phyloP scores from a whole-genome alignment of 2,797 vertebrate genomes.

The Crenichthys baileyi region DNA sequence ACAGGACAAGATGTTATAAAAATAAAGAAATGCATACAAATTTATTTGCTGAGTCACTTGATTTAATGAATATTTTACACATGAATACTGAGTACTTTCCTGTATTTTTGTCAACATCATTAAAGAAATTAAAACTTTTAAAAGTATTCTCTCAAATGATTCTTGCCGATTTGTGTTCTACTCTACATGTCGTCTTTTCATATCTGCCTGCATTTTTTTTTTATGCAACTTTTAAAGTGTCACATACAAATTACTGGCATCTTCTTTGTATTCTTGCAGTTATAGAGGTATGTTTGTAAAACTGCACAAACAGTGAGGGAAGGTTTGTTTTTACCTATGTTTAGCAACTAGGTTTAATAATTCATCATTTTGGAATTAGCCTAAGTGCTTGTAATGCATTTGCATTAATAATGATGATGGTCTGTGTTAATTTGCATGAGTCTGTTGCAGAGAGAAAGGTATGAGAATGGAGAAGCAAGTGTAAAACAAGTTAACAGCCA shows the following conservation, averaged over 20 bases:
- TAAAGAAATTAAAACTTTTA: slow-evolving; percentile 71
- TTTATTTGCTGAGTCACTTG: slow-evolving; percentile 62
- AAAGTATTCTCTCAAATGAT: slow-evolving; percentile 30
- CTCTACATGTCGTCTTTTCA: not conserved
- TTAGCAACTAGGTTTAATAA: slow-evolving; percentile 55
- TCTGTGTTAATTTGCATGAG: slow-evolving; percentile 9
- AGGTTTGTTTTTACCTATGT: slow-evolving; percentile 18
- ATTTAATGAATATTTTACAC: slow-evolving; percentile 71
- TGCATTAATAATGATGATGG: slow-evolving; percentile 60
- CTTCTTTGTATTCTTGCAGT: not conserved
- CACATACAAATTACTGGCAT: not conserved
- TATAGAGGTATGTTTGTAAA: slow-evolving; percentile 28
- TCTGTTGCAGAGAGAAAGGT: not conserved
- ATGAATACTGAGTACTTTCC: slow-evolving; percentile 68
- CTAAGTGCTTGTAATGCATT: slow-evolving; percentile 49
- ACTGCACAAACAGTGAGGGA: slow-evolving; percentile 38
- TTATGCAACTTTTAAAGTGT: not conserved
- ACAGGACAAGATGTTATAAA: slow-evolving; percentile 52
- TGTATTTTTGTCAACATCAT: slow-evolving; percentile 71
- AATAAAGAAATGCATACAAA: slow-evolving; percentile 36
- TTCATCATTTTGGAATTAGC: slow-evolving; percentile 49
- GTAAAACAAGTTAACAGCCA: not conserved
- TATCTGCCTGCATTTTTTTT: not conserved
- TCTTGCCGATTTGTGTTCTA: slow-evolving; percentile 39
- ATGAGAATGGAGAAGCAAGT: not conserved